A percentile compares a stretch with the other conserved stretches of the same genome.
Evolutionary conservation across 2,113 vertebrate species (phyloP).

Genomic region (Lethenteron reissneri): DNA sequence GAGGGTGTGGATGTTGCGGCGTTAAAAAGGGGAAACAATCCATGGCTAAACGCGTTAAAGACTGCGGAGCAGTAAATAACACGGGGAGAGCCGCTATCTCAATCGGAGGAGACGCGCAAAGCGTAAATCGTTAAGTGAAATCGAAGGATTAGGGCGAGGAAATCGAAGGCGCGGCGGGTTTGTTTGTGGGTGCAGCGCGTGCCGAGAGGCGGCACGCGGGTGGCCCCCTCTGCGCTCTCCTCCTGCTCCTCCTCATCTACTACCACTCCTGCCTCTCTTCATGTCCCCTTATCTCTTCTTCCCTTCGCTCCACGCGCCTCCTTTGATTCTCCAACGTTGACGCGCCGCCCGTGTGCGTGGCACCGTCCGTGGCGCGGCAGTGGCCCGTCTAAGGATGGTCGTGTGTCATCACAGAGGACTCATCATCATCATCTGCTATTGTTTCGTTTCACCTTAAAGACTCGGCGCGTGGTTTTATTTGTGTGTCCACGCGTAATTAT

Average conservation of each 20-base stretch:
- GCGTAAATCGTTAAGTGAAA: constrained; percentile 1
- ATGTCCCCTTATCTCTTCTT: neutral
- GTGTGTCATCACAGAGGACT: neutral
- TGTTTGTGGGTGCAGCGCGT: neutral
- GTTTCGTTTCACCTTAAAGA: neutral
- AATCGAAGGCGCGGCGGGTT: constrained; percentile 1
- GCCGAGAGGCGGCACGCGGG: neutral
- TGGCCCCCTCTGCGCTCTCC: neutral
- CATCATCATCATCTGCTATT: neutral
- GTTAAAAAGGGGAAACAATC: neutral
- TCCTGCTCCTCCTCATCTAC: neutral
- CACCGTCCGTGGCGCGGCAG: neutral
- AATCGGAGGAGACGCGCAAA: neutral
- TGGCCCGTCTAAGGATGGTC: neutral
- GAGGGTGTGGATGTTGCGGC: neutral
- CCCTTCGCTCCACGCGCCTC: neutral
- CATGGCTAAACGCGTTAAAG: constrained; percentile 1
- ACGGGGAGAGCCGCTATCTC: neutral
- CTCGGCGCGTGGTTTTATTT: neutral
- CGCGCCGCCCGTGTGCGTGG: neutral
- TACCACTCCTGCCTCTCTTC: neutral
- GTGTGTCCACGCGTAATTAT: neutral
- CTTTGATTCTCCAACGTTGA: neutral
- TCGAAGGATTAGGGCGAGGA: constrained; percentile 1
- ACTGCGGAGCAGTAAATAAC: constrained; percentile 2